These are phyloP conservation scores for Schizotus pectinicornis DNA, from an alignment of 2,888 invertebrate genomes.

Conservation along the genomic window DNA sequence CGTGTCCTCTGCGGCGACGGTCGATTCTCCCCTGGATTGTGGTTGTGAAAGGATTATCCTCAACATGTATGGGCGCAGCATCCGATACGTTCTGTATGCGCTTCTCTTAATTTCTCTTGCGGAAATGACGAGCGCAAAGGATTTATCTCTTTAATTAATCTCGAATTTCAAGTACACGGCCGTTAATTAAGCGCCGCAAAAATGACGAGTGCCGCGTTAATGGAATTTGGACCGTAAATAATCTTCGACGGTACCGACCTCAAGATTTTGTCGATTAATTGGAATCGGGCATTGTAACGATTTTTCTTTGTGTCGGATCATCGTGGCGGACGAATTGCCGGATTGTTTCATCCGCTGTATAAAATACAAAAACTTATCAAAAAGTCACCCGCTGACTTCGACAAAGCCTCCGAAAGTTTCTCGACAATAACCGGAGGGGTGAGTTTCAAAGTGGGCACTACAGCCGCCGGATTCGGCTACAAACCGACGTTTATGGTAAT, in stretches of 20 bases:
- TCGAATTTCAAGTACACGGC: slow-evolving; percentile 36
- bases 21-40: slow-evolving; percentile 5
- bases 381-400: slow-evolving; percentile 32
- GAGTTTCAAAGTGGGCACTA: slow-evolving; percentile 19
- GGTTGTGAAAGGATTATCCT: slow-evolving; percentile 5
- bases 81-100: slow-evolving; percentile 11
- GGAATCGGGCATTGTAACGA: slow-evolving; percentile 13
- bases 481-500: slow-evolving; percentile 16
- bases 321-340: slow-evolving; percentile 13
- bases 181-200: slow-evolving; percentile 24
- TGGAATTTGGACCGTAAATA: slow-evolving; percentile 14
- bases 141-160: slow-evolving; percentile 44
- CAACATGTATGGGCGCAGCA: neutral
- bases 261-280: slow-evolving; percentile 3
- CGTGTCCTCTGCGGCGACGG: neutral
- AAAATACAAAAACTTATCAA: slow-evolving; percentile 28
- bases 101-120: slow-evolving; percentile 35
- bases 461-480: slow-evolving; percentile 10
- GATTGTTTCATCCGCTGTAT: slow-evolving; percentile 18
- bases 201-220: slow-evolving; percentile 17
- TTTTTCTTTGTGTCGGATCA: slow-evolving; percentile 14
- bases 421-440: slow-evolving; percentile 14
- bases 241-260: slow-evolving; percentile 6
- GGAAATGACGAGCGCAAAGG: slow-evolving; percentile 38
- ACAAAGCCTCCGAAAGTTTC: slow-evolving; percentile 10